Evolutionary conservation across 1,140 invertebrate genomes (phyloP).

Genomic region (Pteromalus puparum): DNA sequence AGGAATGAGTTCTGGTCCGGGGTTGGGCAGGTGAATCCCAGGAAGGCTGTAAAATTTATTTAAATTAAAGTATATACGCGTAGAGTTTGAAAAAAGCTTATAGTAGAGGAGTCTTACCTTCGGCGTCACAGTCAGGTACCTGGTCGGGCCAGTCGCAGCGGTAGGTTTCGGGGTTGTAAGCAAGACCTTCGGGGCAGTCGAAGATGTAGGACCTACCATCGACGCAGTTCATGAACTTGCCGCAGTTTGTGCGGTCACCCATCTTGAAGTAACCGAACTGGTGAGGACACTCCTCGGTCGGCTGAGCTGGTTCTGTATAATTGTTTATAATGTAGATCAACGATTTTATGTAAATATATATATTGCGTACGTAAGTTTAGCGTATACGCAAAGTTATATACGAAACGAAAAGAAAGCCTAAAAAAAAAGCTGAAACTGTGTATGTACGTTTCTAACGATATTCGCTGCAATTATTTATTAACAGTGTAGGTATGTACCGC

Average conservation of each 20-base stretch:
- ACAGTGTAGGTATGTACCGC: background rate
- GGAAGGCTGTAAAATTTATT: constrained; percentile 74
- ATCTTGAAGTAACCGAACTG: constrained; percentile 89
- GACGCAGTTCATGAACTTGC: constrained; percentile 90
- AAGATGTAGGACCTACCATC: constrained; percentile 81
- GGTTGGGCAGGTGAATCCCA: constrained; percentile 82
- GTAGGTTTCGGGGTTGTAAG: constrained; percentile 86
- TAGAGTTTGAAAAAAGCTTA: constrained; percentile 38
- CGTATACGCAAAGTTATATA: background rate
- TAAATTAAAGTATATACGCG: background rate
- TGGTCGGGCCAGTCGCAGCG: constrained; percentile 92
- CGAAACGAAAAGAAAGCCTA: background rate
- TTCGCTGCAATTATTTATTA: background rate
- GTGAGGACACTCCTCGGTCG: constrained; percentile 88
- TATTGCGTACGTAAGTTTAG: background rate
- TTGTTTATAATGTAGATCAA: background rate
- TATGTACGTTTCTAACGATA: background rate
- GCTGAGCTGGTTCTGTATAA: constrained; percentile 78
- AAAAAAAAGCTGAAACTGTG: background rate
- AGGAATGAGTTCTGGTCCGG: constrained; percentile 71
- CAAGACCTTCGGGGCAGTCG: constrained; percentile 89
- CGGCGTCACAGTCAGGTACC: constrained; percentile 84
- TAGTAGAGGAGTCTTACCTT: constrained; percentile 75
- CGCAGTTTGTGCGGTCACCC: constrained; percentile 84
- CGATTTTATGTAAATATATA: background rate